Evolutionary conservation across 2,888 invertebrate genomes (phyloP), one percentile per base, ranked within the genome.

Genomic region (Sesamia inferens): DNA sequence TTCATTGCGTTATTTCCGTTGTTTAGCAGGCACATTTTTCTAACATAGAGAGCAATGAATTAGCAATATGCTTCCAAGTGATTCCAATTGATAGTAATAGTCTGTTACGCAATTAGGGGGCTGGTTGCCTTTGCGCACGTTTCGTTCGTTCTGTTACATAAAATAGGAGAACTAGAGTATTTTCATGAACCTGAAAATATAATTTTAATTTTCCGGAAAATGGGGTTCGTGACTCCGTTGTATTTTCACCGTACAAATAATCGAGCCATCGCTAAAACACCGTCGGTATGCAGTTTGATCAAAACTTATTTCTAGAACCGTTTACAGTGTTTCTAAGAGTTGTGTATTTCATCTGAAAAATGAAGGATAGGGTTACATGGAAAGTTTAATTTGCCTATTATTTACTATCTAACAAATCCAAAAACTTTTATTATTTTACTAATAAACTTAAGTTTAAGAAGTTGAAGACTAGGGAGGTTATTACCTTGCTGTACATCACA

Each of bases 401-500:
- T 19, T 51, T 51, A n/a, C n/a, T n/a, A n/a, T n/a, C n/a, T n/a
- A n/a, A n/a, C n/a, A n/a, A n/a, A n/a, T n/a, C n/a, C n/a, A n/a
- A n/a, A n/a, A n/a, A n/a, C n/a, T n/a, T n/a, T n/a, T n/a, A n/a
- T n/a, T 16, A 54, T 44, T 42, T 78, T 42, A 24, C 14, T n/a
- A 14, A 48, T 70, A 19, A 48, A 75, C 51, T 61, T 62, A 57
- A 42, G 47, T 64, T 59, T 59, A 65, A 57, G 44, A 61, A 44
- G 64, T 61, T 57, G 57, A 81, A 79, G 16, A 54, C 51, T 71
- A 47, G 55, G 62, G 47, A 54, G 42, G 31, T 79, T 77, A 82
- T 71, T 65, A 77, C 31, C 31, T n/a, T n/a, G n/a, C n/a, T n/a
- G n/a, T n/a, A n/a, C n/a, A n/a, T n/a, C n/a, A n/a, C n/a, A n/a